Base-by-base conservation (phyloP, 2,888 invertebrate genomes). In the Nyleta sp. region DNA sequence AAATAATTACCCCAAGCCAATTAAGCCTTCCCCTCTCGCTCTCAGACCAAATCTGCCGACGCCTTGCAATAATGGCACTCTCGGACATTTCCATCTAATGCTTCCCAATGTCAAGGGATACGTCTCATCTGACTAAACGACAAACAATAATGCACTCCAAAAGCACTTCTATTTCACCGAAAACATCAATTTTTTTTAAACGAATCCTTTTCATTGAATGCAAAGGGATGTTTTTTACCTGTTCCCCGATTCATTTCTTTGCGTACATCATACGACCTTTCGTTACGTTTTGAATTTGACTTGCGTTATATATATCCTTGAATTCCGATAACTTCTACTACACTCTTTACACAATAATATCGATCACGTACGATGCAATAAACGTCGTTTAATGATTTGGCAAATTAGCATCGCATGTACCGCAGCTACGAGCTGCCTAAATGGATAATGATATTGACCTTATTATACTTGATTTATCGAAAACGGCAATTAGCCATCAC, bases 1-100 rank as follows among this genome's bases (percentile, higher is more conserved):
- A 90, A 90, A 90, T 90, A 90, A 90, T 90, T 90, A 90, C 87
- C 88, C 86, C 81, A 84, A 88, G 89, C 88, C 89, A 90, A 90
- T 90, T 90, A 90, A 87, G 87, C 85, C 83, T 81, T 83, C 83
- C 81, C 84, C 82, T 70, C 73, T 42, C 59, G 28, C 67, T 55
- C 46, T 38, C 15, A 42, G 22, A 68, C 76, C 52, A 74, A 76
- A 74, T 79, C 62, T 57, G 48, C 59, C 55, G 59, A 42, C 55
- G 70, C 55, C 60, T 70, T 60, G 55, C 59, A 53, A 64, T 67
- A 59, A 77, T 53, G 73, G 60, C 20, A 77, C 60, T 71, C 57
- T 57, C 65, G 65, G 67, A 78, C 71, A 70, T 70, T 62, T 60
- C 38, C 48, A 62, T 62, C 53, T 68, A 55, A 62, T 31, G 35